Conservation (phyloP, 2,797 vertebrate genomes). For the Protosalanx chinensis region DNA sequence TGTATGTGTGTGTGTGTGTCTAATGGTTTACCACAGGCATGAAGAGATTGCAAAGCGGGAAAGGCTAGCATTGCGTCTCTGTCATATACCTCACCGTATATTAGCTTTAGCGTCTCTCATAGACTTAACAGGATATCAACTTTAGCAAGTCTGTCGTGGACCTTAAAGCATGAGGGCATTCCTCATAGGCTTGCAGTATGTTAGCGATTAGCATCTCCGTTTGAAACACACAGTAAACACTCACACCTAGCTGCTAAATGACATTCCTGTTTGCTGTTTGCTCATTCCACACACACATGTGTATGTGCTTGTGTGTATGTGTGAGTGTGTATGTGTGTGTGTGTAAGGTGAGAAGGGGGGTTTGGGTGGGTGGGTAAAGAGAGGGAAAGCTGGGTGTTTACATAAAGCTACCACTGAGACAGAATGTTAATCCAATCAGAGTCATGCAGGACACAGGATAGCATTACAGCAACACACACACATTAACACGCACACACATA, state of each 20-base stretch:
- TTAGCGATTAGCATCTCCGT: not conserved
- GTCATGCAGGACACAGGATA: no score
- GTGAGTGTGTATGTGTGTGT: not conserved
- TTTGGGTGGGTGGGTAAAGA: not conserved
- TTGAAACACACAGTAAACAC: not conserved
- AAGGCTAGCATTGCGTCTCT: not conserved
- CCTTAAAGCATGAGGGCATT: not conserved
- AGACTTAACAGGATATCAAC: not conserved
- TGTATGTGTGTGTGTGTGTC: slow-evolving; percentile 4
- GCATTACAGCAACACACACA: not conserved
- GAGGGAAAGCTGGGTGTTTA: not conserved
- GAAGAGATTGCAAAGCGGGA: not conserved
- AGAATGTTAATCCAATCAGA: not conserved
- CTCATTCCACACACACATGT: not conserved
- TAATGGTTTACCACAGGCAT: not conserved
- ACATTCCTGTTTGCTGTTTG: not conserved
- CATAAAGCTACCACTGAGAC: not conserved
- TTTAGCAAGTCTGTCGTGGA: not conserved
- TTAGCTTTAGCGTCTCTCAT: not conserved
- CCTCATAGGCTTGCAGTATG: not conserved
- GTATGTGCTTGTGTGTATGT: not conserved
- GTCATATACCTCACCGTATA: not conserved
- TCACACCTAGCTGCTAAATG: not conserved
- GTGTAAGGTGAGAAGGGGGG: not conserved
- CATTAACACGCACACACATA: not conserved